Evolutionary conservation across 2,797 vertebrate species (phyloP).

Genomic region (Holocentrus rufus): DNA sequence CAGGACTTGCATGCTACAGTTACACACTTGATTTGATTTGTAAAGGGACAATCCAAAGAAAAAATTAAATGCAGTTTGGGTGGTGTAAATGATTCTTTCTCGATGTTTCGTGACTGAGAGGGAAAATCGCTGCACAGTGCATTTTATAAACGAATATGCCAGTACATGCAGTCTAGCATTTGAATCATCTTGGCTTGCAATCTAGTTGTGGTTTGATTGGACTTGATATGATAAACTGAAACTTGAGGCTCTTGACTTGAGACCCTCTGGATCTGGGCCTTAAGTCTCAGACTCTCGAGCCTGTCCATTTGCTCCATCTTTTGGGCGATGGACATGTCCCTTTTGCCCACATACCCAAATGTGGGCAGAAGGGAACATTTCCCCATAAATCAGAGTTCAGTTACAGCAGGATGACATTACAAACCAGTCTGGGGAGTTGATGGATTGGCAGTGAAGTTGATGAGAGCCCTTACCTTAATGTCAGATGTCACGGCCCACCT

Average conservation of each 20-base stretch:
- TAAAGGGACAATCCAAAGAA: too few species aligned
- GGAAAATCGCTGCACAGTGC: too few species aligned
- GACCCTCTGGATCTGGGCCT: not conserved
- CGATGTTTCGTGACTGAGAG: too few species aligned
- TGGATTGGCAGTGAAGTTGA: slow-evolving; percentile 28
- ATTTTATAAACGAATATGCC: not conserved
- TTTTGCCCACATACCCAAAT: slow-evolving; percentile 8
- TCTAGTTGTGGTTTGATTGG: not conserved
- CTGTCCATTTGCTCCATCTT: not conserved
- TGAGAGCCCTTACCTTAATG: slow-evolving; percentile 69
- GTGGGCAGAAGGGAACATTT: slow-evolving; percentile 32
- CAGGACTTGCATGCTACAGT: not conserved
- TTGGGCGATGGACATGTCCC: slow-evolving; percentile 29
- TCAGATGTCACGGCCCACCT: slow-evolving; percentile 73
- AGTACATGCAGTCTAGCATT: not conserved
- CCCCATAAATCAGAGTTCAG: slow-evolving; percentile 43
- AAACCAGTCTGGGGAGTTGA: slow-evolving; percentile 46
- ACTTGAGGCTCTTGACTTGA: not conserved
- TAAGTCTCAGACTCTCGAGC: slow-evolving; percentile 4
- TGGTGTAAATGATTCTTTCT: too few species aligned
- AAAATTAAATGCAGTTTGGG: too few species aligned
- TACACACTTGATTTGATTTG: not conserved
- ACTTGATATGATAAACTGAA: slow-evolving; percentile 13
- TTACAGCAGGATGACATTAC: slow-evolving; percentile 68
- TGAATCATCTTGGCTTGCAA: not conserved